phyloP scores from a whole-genome alignment of 2,113 vertebrate genomes.

The Bettongia penicillata region DNA sequence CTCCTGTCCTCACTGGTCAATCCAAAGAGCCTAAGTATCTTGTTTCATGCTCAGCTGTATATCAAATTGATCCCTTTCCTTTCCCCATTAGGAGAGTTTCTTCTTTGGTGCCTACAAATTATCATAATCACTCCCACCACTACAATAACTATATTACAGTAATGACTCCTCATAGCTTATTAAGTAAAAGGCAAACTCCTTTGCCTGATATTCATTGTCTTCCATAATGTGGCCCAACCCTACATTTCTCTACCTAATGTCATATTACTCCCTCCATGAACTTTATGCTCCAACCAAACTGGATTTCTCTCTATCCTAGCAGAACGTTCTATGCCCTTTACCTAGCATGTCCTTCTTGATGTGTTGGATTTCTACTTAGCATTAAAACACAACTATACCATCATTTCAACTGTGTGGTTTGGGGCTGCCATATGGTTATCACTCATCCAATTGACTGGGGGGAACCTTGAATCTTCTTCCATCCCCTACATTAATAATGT shows the following conservation, averaged over 20 bases:
- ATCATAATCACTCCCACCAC: neutral
- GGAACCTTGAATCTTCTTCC: neutral
- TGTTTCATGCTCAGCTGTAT: neutral
- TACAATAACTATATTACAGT: neutral
- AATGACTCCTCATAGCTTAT: neutral
- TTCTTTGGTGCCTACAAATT: neutral
- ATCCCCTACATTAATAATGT: neutral
- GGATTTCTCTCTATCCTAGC: neutral
- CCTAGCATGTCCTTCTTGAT: neutral
- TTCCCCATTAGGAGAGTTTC: neutral
- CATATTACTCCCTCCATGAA: neutral
- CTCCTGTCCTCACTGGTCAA: neutral
- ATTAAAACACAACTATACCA: neutral
- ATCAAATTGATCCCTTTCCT: neutral
- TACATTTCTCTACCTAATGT: neutral
- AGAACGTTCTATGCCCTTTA: neutral
- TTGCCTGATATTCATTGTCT: neutral
- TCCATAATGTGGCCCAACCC: neutral
- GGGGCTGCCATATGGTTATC: neutral
- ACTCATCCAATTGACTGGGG: neutral
- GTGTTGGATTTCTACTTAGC: neutral
- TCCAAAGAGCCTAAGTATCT: neutral
- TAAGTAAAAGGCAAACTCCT: neutral
- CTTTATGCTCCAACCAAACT: neutral
- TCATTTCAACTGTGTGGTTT: neutral